Conservation (phyloP, 2,113 vertebrate genomes). For the Pseudopodoces humilis region DNA sequence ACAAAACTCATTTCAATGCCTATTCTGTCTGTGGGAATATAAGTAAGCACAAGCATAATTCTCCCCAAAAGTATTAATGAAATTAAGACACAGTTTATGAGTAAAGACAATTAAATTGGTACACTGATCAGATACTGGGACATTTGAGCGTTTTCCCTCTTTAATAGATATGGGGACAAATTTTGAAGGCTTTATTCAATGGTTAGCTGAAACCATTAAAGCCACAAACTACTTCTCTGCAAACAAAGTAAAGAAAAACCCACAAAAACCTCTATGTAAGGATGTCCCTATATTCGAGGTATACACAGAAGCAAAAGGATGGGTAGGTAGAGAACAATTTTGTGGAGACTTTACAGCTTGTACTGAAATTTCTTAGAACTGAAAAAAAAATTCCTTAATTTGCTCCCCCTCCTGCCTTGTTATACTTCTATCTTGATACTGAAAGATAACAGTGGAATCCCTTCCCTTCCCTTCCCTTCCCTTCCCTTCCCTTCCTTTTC, state of each 20-base stretch:
- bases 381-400: background rate
- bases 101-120: background rate
- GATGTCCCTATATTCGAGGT: background rate
- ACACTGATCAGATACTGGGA: background rate
- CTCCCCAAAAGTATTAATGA: background rate
- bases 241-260: background rate
- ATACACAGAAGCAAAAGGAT: background rate
- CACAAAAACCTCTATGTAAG: background rate
- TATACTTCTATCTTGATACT: background rate
- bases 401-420: fast-evolving
- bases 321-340: background rate
- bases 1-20: background rate
- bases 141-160: background rate
- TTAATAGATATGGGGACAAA: background rate
- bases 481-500: background rate
- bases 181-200: background rate
- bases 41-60: background rate
- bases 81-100: background rate
- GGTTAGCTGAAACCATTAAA: background rate
- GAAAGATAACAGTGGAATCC: background rate
- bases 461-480: background rate
- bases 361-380: background rate
- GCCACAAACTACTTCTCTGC: background rate
- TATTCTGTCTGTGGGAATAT: background rate
- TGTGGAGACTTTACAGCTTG: background rate